phyloP scores from a whole-genome alignment of 1,140 invertebrate species.

The Periplaneta americana region DNA sequence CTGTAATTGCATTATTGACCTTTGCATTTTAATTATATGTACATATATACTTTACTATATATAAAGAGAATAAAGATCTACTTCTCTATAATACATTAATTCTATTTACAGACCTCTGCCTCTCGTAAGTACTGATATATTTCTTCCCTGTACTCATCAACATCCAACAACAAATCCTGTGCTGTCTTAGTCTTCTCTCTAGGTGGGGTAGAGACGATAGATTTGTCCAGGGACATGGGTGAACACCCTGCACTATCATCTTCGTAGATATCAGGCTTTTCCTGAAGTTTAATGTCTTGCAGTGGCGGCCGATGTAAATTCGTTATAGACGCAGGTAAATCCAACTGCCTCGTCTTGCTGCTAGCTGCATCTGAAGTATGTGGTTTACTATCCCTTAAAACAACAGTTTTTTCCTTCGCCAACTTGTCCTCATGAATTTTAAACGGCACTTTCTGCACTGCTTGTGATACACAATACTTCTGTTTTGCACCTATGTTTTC shows the following conservation, averaged over 20 bases:
- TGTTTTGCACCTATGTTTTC: background rate
- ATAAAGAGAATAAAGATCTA: conserved; percentile 5
- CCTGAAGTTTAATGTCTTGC: background rate
- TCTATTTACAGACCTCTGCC: conserved; percentile 57
- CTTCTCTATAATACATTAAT: conserved; percentile 10
- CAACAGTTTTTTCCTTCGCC: background rate
- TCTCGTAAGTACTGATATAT: conserved; percentile 76
- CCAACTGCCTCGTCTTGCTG: background rate
- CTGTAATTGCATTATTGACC: conserved; percentile 20
- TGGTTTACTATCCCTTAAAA: background rate
- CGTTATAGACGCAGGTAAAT: background rate
- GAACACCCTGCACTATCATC: background rate
- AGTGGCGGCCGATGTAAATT: background rate
- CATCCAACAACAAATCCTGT: conserved; percentile 17
- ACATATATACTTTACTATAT: background rate
- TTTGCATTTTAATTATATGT: background rate
- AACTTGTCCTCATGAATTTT: conserved; percentile 25
- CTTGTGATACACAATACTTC: background rate
- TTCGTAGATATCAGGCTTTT: background rate
- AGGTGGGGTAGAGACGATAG: conserved; percentile 29
- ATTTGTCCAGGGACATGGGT: conserved; percentile 44
- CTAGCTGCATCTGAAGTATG: background rate
- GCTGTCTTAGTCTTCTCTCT: conserved; percentile 27
- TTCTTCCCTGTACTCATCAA: conserved; percentile 65
- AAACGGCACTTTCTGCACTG: conserved; percentile 16